Percentiles rank a stretch among this genome's conserved stretches.
phyloP scores from a whole-genome alignment of 2,797 vertebrate species.

The Streptopelia turtur region DNA sequence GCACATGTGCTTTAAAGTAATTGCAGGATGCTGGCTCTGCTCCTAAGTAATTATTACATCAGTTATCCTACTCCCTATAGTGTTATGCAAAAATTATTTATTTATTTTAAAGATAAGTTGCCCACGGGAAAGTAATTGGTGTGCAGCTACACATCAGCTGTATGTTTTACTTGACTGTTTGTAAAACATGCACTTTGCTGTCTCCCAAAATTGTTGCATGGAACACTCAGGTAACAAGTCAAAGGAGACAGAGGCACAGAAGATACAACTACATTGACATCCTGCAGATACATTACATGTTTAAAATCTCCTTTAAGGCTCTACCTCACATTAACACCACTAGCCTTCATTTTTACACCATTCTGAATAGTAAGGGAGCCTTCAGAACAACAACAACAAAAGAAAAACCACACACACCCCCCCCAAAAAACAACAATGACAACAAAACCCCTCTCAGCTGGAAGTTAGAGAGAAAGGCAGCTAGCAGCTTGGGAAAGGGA shows the following conservation, averaged over 20 bases:
- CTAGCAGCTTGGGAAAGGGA: slow-evolving; percentile 42
- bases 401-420: too few species aligned
- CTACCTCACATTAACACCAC: background rate
- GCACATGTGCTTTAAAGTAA: slow-evolving; percentile 68
- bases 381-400: too few species aligned
- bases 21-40: slow-evolving; percentile 70
- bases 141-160: background rate
- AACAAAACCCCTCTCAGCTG: background rate
- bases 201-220: background rate
- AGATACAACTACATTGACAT: background rate
- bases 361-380: background rate
- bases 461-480: slow-evolving; percentile 44
- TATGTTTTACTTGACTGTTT: background rate
- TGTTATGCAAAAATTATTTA: slow-evolving; percentile 64
- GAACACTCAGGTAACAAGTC: background rate
- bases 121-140: slow-evolving; percentile 61
- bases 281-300: background rate
- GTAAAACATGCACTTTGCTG: background rate
- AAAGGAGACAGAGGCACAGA: background rate
- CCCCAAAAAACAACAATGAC: too few species aligned
- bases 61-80: slow-evolving; percentile 69
- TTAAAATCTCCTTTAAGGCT: background rate
- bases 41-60: slow-evolving; percentile 77
- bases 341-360: background rate
- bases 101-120: slow-evolving; percentile 67